Conservation (phyloP, 2,797 vertebrate genomes). For the Syncerus caffer region DNA sequence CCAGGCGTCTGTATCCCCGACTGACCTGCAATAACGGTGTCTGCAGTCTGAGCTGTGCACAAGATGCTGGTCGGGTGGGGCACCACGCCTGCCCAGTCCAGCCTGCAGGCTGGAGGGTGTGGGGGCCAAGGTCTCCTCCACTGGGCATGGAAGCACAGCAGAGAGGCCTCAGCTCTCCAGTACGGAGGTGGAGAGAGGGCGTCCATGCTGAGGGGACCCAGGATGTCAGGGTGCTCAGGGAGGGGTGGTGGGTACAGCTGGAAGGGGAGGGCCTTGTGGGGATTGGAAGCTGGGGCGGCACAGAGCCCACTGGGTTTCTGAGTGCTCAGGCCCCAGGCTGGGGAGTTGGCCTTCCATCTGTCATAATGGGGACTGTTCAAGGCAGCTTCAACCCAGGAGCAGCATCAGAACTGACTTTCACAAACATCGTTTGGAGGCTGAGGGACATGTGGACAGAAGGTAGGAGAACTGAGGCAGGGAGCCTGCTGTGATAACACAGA, state of each 20-base stretch:
- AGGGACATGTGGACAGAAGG: background rate
- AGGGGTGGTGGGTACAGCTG: too few relatives aligned
- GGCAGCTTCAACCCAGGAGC: background rate
- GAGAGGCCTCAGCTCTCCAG: background rate
- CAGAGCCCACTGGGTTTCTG: background rate
- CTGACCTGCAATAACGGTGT: accelerated
- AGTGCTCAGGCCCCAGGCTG: background rate
- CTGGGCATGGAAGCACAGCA: background rate
- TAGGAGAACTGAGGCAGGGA: background rate
- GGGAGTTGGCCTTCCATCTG: background rate
- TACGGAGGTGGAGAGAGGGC: background rate
- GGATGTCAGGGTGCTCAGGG: background rate
- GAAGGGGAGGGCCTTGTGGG: background rate
- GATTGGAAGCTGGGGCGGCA: background rate
- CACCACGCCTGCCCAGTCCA: background rate
- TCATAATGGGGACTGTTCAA: background rate
- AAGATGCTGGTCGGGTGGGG: background rate
- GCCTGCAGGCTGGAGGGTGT: background rate
- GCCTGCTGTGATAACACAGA: background rate
- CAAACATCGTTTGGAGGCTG: background rate
- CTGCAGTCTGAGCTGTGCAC: background rate
- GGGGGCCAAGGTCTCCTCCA: background rate
- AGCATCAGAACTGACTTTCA: background rate
- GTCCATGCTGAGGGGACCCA: background rate
- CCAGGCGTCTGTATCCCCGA: background rate